A percentile compares a stretch with the other conserved stretches of the same genome.
Conservation (phyloP, 2,113 vertebrate genomes). For the Butorides virescens region DNA sequence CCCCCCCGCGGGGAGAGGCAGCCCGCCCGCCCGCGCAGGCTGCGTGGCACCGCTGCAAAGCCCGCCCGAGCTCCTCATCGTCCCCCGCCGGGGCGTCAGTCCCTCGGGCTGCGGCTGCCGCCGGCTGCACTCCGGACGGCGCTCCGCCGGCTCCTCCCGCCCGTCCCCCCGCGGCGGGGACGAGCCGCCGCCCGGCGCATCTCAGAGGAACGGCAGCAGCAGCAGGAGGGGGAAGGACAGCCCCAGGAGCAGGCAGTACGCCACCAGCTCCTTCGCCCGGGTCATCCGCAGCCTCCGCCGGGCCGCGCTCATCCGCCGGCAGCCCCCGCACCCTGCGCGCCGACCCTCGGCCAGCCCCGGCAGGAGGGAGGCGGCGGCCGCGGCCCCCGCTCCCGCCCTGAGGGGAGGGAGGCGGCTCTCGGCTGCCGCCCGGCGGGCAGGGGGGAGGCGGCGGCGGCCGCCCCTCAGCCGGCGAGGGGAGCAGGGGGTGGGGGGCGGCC, state of each 20-base stretch:
- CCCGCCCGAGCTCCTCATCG: neutral
- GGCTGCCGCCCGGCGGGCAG: neutral
- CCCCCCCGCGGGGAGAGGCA: neutral
- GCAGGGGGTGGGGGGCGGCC: neutral
- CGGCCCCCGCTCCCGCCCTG: neutral
- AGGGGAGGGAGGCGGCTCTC: neutral
- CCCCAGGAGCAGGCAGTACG: constrained; percentile 8
- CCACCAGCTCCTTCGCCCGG: neutral
- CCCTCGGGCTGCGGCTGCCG: neutral
- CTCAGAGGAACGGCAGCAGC: constrained; percentile 21
- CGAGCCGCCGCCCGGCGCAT: neutral
- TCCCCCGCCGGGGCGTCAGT: neutral
- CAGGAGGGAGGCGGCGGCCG: neutral
- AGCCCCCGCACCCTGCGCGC: neutral
- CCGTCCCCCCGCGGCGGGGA: neutral
- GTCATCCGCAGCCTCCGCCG: neutral
- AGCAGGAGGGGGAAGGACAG: constrained; percentile 32
- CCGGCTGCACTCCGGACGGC: neutral
- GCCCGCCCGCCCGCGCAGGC: neutral
- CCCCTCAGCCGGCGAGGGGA: neutral
- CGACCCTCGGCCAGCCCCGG: neutral
- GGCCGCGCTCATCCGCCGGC: neutral
- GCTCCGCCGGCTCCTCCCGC: neutral
- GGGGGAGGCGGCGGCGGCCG: neutral
- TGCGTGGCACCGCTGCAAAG: neutral